Conservation (phyloP, 2,888 invertebrate genomes). For the Eulithis prunata region DNA sequence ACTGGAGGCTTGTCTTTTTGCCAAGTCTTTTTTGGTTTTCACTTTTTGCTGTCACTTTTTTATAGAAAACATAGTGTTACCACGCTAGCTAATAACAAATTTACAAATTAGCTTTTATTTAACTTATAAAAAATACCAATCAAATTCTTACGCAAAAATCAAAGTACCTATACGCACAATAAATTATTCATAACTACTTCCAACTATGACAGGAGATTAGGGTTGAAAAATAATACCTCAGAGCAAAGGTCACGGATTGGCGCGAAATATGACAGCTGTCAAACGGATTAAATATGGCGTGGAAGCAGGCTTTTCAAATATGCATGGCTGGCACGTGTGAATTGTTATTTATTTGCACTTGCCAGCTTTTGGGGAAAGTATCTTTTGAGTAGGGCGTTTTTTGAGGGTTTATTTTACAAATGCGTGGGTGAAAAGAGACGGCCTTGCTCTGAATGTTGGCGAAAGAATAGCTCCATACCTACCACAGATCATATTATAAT, state of each 20-base stretch:
- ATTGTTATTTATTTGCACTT: slow-evolving; percentile 18
- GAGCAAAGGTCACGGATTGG: slow-evolving; percentile 53
- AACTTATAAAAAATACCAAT: no score
- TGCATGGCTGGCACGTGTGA: slow-evolving; percentile 17
- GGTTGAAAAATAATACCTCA: slow-evolving; percentile 59
- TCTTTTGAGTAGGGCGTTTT: neutral
- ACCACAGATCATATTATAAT: no score
- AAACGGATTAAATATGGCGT: slow-evolving; percentile 65
- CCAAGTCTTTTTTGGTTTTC: no score
- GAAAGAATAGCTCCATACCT: no score
- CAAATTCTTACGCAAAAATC: slow-evolving; percentile 27
- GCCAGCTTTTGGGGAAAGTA: slow-evolving; percentile 1
- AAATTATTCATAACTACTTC: slow-evolving; percentile 41
- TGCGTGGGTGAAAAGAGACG: neutral
- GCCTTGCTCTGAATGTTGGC: no score
- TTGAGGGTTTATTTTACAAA: neutral
- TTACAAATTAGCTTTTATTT: no score
- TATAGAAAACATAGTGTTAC: no score
- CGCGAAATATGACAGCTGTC: slow-evolving; percentile 71
- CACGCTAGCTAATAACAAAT: no score
- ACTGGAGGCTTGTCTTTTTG: no score
- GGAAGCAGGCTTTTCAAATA: slow-evolving; percentile 25
- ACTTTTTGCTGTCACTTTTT: no score
- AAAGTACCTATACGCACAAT: slow-evolving; percentile 25
- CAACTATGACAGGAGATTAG: slow-evolving; percentile 39